Percentiles rank a stretch among this genome's conserved stretches.
phyloP scores from a whole-genome alignment of 1,140 invertebrate genomes.

The Sipha flava region DNA sequence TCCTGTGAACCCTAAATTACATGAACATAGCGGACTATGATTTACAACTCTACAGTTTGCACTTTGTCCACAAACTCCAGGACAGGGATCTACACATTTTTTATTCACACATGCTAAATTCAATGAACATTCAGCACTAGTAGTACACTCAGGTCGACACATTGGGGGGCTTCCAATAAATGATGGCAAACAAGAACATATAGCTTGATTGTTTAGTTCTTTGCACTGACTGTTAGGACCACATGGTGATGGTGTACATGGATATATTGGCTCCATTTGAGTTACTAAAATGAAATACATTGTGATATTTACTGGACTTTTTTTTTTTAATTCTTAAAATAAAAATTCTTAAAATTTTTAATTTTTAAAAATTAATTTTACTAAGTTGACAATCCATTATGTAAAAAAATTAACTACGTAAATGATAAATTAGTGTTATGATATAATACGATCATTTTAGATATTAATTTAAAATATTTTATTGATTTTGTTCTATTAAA shows the following conservation, averaged over 20 bases:
- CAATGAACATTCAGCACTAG: conserved; percentile 49
- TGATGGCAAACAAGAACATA: conserved; percentile 46
- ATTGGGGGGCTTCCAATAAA: conserved; percentile 58
- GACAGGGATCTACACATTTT: conserved; percentile 50
- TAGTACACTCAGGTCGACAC: conserved; percentile 59
- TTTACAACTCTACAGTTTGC: conserved; percentile 49
- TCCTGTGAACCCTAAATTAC: conserved; percentile 45
- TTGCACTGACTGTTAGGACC: conserved; percentile 47
- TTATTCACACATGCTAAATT: conserved; percentile 46
- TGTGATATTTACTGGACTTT: no score
- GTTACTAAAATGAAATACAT: neutral
- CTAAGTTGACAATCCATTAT: no score
- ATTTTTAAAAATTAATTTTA: no score
- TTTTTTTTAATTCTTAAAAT: no score
- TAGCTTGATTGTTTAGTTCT: conserved; percentile 41
- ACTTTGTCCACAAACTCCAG: conserved; percentile 49
- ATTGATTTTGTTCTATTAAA: neutral
- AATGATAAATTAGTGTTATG: no score
- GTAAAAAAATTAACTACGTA: no score
- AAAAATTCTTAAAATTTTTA: no score
- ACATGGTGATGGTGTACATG: conserved; percentile 44
- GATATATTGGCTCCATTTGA: conserved; percentile 37
- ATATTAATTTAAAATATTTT: neutral
- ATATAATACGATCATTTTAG: neutral
- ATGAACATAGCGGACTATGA: conserved; percentile 50